Evolutionary conservation across 2,113 vertebrate species (phyloP).

Genomic region (Syrrhaptes paradoxus): DNA sequence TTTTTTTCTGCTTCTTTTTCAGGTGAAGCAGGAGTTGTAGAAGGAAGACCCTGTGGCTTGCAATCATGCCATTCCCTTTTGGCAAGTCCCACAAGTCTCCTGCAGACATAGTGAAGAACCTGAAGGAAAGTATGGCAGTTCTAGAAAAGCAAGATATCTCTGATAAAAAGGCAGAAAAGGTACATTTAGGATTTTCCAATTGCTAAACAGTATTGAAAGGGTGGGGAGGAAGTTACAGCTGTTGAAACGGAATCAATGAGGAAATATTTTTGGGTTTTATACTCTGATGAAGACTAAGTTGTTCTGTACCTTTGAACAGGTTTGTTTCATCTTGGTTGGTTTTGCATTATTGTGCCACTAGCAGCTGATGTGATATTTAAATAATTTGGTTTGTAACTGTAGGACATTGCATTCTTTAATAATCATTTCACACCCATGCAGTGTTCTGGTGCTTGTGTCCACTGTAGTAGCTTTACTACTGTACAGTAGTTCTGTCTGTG

Average conservation of each 20-base stretch:
- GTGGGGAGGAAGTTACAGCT: background rate
- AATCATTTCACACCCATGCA: background rate
- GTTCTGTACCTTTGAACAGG: background rate
- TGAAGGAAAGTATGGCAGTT: slow-evolving; percentile 95
- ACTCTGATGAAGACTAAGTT: background rate
- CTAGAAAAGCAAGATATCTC: slow-evolving; percentile 94
- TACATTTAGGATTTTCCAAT: slow-evolving; percentile 45
- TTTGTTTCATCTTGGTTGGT: background rate
- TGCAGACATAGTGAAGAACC: slow-evolving; percentile 95
- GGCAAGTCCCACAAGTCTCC: slow-evolving; percentile 98
- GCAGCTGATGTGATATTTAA: background rate
- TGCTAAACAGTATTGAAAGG: background rate
- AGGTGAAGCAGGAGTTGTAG: slow-evolving; percentile 82
- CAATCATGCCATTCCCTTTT: slow-evolving; percentile 95
- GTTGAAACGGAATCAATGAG: background rate
- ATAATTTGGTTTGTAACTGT: background rate
- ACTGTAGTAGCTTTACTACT: background rate
- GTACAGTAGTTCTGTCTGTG: background rate
- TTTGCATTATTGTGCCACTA: background rate
- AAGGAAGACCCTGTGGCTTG: slow-evolving; percentile 70
- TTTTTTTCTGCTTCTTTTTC: background rate
- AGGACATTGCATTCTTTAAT: background rate
- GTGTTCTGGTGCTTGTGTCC: background rate
- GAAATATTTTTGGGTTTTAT: background rate
- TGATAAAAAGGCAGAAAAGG: slow-evolving; percentile 95